Percentiles rank a stretch among this genome's conserved stretches.
phyloP scores from a whole-genome alignment of 2,113 vertebrate genomes.

The Syngnathus scovelli region DNA sequence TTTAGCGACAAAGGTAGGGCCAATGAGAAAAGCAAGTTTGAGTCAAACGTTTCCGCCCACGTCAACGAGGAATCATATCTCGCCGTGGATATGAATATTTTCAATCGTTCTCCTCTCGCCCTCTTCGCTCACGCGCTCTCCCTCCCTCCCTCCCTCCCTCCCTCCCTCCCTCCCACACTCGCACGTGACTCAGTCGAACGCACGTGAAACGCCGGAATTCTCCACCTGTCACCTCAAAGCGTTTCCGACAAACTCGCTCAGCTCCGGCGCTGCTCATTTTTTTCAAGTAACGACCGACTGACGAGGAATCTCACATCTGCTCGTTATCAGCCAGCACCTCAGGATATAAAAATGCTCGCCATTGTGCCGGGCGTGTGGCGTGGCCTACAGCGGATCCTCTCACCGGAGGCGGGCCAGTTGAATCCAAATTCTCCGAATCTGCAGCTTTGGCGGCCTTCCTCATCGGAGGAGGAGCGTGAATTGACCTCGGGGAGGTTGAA shows the following conservation, averaged over 20 bases:
- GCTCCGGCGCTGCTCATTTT: not conserved
- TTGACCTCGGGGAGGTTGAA: constrained; percentile 1
- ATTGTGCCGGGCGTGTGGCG: too few relatives aligned
- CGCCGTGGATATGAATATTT: constrained; percentile 9
- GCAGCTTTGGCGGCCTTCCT: not conserved
- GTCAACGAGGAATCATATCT: not conserved
- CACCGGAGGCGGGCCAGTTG: not conserved
- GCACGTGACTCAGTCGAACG: constrained; percentile 14
- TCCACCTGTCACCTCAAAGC: constrained; percentile 6
- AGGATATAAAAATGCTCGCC: not conserved
- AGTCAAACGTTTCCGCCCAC: not conserved
- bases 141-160: not conserved
- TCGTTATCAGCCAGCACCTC: not conserved
- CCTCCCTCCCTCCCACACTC: constrained; percentile 11
- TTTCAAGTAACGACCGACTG: not conserved
- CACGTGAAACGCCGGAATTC: constrained; percentile 23
- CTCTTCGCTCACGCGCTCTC: not conserved
- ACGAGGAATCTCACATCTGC: not conserved
- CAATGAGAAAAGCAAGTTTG: too few relatives aligned
- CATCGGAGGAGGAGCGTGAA: not conserved
- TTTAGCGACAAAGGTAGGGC: constrained; percentile 78
- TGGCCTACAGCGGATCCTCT: too few relatives aligned
- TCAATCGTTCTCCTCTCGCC: constrained; percentile 6
- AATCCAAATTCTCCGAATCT: not conserved
- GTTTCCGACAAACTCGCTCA: constrained; percentile 1